Evolutionary conservation across 2,113 vertebrate genomes (phyloP), one percentile per base, ranked within the genome.

Genomic region (Calidris pugnax): DNA sequence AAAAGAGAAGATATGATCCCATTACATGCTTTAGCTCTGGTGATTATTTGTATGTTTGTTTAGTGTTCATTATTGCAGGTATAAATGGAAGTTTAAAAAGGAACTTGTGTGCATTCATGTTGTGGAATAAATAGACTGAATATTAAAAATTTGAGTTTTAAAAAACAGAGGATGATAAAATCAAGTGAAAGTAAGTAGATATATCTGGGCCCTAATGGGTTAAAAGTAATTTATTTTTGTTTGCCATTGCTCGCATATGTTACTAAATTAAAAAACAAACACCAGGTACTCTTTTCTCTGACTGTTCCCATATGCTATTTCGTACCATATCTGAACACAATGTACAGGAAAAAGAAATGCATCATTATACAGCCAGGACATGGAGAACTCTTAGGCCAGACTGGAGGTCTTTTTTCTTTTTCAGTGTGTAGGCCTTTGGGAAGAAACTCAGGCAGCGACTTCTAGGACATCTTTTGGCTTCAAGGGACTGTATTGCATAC

Each of bases 401-500:
- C 12, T 73, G 22, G 8, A 68, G 7, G 10, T 12, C 8, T 26
- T 82, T 83, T 33, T 68, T 28, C 73, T 71, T 37, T 4, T 13
- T 63, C 11, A 15, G 6, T 64, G 8, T 13, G 76, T 67, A 69
- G 68, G 43, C 20, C 6, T 87, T 23, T 85, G 22, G 7, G 13
- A 43, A 53, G 39, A 50, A 81, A 35, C 7, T 17, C 11, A 35
- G 47, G 13, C 41, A n/a, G n/a, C 35, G 22, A 21, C 17, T 51
- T 79, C 14, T 6, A 50, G 19, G 60, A 37, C 16, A 9, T 7
- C 10, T 64, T 75, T 33, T 74, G 69, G 11, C 33, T 74, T 81
- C 43, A 23, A 18, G 45, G 17, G n/a, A 13, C 19, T 5, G 1
- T 22, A 2, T 47, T 43, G 14, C 9, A 5, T 47, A 16, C 1